A percentile compares a stretch with the other conserved stretches of the same genome.
phyloP scores from a whole-genome alignment of 2,797 vertebrate genomes.

The Eupleurogrammus muticus region DNA sequence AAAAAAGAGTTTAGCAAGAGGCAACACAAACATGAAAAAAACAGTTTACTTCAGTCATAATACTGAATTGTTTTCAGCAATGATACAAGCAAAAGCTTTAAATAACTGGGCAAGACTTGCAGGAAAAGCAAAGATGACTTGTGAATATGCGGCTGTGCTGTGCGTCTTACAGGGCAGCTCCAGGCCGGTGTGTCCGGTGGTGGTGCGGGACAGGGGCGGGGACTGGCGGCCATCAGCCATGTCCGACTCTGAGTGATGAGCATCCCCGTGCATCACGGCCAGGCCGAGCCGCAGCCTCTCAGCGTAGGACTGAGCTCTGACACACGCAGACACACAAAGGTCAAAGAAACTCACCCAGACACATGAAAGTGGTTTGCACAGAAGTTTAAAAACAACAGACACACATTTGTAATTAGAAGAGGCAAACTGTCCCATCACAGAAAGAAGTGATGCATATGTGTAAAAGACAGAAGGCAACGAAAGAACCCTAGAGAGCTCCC shows the following conservation, averaged over 20 bases:
- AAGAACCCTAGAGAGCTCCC: neutral
- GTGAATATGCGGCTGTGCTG: neutral
- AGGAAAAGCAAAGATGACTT: neutral
- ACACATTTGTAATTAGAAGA: neutral
- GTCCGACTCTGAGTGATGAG: slow-evolving; percentile 92
- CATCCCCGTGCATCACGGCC: slow-evolving; percentile 96
- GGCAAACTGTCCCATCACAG: neutral
- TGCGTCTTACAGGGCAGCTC: slow-evolving; percentile 93
- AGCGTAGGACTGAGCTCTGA: slow-evolving; percentile 95
- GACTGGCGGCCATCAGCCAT: slow-evolving; percentile 94
- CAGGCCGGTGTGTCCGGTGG: slow-evolving; percentile 90
- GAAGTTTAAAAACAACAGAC: neutral
- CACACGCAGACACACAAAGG: slow-evolving; percentile 30
- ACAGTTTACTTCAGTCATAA: neutral
- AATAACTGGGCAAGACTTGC: neutral
- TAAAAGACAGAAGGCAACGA: neutral
- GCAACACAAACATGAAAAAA: neutral
- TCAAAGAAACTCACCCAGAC: slow-evolving; percentile 29
- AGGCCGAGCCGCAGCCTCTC: slow-evolving; percentile 94
- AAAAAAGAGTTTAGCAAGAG: neutral
- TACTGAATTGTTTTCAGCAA: neutral
- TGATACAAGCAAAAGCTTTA: neutral
- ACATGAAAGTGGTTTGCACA: slow-evolving; percentile 18
- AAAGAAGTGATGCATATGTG: neutral
- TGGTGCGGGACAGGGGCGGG: slow-evolving; percentile 90